Evolutionary conservation across 2,888 invertebrate species (phyloP).

Genomic region (Trissoscelio sp.): DNA sequence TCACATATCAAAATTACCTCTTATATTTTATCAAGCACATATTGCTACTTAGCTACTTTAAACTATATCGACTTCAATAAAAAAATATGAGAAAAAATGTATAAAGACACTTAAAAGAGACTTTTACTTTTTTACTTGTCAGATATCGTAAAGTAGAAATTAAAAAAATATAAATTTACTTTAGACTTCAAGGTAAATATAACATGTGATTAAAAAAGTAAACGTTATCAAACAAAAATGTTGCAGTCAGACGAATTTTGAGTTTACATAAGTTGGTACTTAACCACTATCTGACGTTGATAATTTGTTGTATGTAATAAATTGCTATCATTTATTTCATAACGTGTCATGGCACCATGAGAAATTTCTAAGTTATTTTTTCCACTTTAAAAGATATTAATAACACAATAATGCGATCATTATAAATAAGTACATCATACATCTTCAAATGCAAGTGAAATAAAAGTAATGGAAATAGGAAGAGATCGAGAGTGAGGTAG

Average conservation of each 20-base stretch:
- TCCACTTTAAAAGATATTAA: constrained; percentile 40
- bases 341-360: constrained; percentile 17
- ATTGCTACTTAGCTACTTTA: constrained; percentile 31
- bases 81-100: constrained; percentile 10
- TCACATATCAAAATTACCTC: constrained; percentile 30
- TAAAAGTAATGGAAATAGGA: constrained; percentile 56
- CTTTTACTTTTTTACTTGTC: too few relatives aligned
- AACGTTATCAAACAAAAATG: neutral
- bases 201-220: too few relatives aligned
- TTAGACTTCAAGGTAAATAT: too few relatives aligned
- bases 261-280: constrained; percentile 30
- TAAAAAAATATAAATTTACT: neutral
- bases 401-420: constrained; percentile 40
- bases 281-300: constrained; percentile 28
- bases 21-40: constrained; percentile 41
- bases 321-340: constrained; percentile 35
- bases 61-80: constrained; percentile 17
- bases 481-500: constrained; percentile 60
- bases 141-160: constrained; percentile 6
- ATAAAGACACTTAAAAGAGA: constrained; percentile 33
- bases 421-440: constrained; percentile 31
- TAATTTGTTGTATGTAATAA: constrained; percentile 34
- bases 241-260: neutral
- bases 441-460: constrained; percentile 32
- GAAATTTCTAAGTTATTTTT: constrained; percentile 30